Base-by-base conservation (phyloP, 92 coral and sea anemone genomes). In the Ricordea florida region DNA sequence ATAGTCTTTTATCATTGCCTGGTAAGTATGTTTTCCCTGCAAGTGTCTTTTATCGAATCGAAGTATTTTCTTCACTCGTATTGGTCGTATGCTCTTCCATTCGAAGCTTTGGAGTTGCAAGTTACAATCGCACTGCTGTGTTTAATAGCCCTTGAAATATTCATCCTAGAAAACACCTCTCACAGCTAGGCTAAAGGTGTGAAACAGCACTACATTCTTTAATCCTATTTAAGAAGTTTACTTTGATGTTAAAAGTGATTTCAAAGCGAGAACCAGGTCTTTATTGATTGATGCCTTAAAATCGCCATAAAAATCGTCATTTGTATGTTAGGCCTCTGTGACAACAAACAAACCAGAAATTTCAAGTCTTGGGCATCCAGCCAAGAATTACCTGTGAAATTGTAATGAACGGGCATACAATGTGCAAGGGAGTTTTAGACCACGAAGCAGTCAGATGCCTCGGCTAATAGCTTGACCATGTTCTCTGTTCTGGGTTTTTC, bases 351-450 rank as follows among this genome's bases (percentile, higher is more conserved):
- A 42, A 37, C n/a, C 38, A 50, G 42, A 70, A 70, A 55, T 53
- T 38, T 50, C 63, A 43, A 51, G 40, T 29, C 20, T 70, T 20
- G 65, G 77, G 77, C 77, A 56, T 55, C 65, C 63, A 50, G 77
- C 77, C 77, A 70, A 69, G 16, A 14, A 26, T 57, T 65, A 53
- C 77, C 56, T 13, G 40, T 52, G 36, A 70, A 70, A 70, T 70
- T 70, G 56, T 65, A 70, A 70, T 70, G 42, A 53, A 70, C 53
- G 77, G 77, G 77, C 77, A 65, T 63, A 70, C 38, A 58, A 27
- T 65, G 56, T 70, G 53, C 53, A 70, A 53, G 36, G 42, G 64
- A 70, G 38, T 55, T 55, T 49, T 26, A 65, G 77, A n/a, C n/a
- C n/a, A n/a, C n/a, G n/a, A n/a, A n/a, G n/a, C n/a, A n/a, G n/a